Evolutionary conservation across 2,888 invertebrate genomes (phyloP).

Genomic region (Hybos culiciformis): DNA sequence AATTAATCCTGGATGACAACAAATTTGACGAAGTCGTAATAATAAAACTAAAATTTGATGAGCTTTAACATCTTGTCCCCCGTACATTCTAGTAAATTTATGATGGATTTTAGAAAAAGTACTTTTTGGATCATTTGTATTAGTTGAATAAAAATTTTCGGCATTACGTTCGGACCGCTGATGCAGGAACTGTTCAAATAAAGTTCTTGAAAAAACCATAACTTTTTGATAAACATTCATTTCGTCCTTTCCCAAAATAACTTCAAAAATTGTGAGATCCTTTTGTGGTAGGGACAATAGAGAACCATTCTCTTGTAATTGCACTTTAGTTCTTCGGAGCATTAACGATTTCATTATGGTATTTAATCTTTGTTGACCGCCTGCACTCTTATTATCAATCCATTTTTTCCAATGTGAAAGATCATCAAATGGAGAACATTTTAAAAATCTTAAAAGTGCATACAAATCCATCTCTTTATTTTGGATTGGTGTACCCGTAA

Average conservation of each 20-base stretch:
- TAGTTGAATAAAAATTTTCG: conserved; percentile 22
- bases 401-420: conserved; percentile 78
- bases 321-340: conserved; percentile 75
- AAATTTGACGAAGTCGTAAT: conserved; percentile 73
- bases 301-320: conserved; percentile 51
- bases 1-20: conserved; percentile 78
- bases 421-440: conserved; percentile 82
- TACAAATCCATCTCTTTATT: conserved; percentile 80
- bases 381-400: conserved; percentile 70
- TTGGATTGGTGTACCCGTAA: conserved; percentile 93
- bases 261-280: conserved; percentile 40
- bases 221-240: conserved; percentile 64
- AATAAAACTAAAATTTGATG: conserved; percentile 68
- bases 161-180: conserved; percentile 56
- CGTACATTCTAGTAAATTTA: conserved; percentile 45
- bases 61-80: conserved; percentile 45
- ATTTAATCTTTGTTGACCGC: conserved; percentile 68
- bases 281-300: conserved; percentile 50
- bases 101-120: conserved; percentile 51
- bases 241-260: conserved; percentile 54
- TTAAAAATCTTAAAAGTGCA: conserved; percentile 67
- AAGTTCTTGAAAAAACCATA: conserved; percentile 54
- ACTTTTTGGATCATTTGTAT: conserved; percentile 29
- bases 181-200: conserved; percentile 63
- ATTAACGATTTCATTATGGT: conserved; percentile 73